These are phyloP conservation scores for Pteropus rufus DNA, from an alignment of 2,797 vertebrate genomes.

Conservation along the genomic window DNA sequence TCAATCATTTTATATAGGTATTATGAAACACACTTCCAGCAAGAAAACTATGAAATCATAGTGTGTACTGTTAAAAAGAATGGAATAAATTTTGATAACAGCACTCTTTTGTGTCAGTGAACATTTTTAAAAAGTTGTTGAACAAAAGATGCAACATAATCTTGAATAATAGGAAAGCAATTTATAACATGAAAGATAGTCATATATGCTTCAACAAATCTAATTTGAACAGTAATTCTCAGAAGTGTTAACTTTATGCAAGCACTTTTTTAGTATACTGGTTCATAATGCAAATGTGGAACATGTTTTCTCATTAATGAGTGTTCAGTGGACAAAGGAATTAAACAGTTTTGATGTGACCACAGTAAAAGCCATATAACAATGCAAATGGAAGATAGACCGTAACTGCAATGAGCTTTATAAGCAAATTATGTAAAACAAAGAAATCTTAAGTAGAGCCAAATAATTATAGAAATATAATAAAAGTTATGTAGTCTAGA, in stretches of 20 bases:
- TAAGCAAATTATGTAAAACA: neutral
- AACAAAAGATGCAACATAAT: neutral
- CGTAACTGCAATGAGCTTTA: neutral
- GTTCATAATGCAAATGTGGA: neutral
- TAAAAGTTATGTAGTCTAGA: neutral
- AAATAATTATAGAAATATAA: neutral
- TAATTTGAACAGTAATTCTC: neutral
- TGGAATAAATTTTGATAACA: neutral
- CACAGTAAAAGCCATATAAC: neutral
- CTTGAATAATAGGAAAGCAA: neutral
- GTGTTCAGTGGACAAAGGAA: neutral
- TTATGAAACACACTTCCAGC: neutral
- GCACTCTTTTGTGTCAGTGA: neutral
- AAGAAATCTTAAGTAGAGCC: neutral
- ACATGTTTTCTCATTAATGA: neutral
- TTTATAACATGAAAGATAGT: neutral
- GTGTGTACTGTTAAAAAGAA: neutral
- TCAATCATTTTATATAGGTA: neutral
- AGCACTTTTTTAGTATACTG: neutral
- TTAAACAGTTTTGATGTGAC: neutral
- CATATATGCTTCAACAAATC: neutral
- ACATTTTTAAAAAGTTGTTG: neutral
- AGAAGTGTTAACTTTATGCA: neutral
- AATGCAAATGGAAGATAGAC: neutral
- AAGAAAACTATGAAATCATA: neutral